Percentiles rank a stretch among this genome's conserved stretches.
These are phyloP conservation scores for Toxostoma redivivum DNA, from an alignment of 2,113 vertebrate species.

Conservation along the genomic window DNA sequence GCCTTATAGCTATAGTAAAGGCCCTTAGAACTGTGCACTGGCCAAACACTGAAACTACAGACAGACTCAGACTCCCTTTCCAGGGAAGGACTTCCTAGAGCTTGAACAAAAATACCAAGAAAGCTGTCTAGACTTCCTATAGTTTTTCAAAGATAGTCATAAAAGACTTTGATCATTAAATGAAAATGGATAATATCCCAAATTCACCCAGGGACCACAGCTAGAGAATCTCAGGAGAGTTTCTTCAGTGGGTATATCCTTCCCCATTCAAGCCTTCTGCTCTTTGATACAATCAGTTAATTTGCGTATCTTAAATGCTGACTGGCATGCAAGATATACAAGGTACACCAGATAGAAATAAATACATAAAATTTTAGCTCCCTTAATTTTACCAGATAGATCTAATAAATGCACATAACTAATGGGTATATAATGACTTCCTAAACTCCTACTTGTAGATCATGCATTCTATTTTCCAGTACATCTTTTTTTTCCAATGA, in stretches of 20 bases:
- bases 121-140: background rate
- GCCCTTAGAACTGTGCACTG: background rate
- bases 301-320: background rate
- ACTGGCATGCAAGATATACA: background rate
- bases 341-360: slow-evolving; percentile 26
- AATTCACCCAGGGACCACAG: background rate
- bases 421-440: slow-evolving; percentile 62
- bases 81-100: background rate
- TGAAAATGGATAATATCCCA: background rate
- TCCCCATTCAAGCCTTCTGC: background rate
- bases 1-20: background rate
- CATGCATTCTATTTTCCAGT: slow-evolving; percentile 53
- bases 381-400: slow-evolving; percentile 46
- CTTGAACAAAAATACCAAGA: background rate
- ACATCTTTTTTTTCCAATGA: slow-evolving; percentile 24
- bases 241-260: background rate
- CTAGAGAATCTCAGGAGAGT: background rate
- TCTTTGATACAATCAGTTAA: background rate
- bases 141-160: background rate
- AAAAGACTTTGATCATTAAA: slow-evolving; percentile 8
- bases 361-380: slow-evolving; percentile 43
- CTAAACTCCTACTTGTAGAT: slow-evolving; percentile 56
- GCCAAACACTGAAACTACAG: background rate
- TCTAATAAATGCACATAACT: slow-evolving; percentile 73
- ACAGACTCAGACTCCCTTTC: background rate